phyloP scores from a whole-genome alignment of 2,113 vertebrate species.

The Macaca mulatta region DNA sequence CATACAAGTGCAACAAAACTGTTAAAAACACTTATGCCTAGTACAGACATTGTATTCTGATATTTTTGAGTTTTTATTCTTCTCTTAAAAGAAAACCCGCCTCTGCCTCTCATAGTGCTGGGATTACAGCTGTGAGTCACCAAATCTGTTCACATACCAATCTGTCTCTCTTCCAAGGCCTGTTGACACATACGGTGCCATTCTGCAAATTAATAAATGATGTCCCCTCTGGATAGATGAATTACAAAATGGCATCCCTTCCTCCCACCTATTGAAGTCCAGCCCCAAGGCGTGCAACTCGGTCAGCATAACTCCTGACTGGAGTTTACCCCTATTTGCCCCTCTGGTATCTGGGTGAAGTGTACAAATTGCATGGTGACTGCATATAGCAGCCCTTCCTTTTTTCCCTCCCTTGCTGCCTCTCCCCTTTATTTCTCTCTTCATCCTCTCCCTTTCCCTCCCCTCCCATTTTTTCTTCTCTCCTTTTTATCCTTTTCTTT shows the following conservation, averaged over 20 bases:
- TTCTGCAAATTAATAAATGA: not conserved
- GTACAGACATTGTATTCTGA: not conserved
- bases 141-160: not conserved
- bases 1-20: not conserved
- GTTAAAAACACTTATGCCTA: not conserved
- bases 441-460: not conserved
- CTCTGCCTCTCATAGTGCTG: too few relatives aligned
- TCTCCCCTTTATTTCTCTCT: not conserved
- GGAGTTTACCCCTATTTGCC: not conserved
- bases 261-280: not conserved
- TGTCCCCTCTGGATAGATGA: not conserved
- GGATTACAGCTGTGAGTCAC: too few relatives aligned
- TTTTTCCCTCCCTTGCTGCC: not conserved
- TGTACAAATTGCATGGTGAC: not conserved
- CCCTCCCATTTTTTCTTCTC: too few relatives aligned
- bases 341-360: not conserved
- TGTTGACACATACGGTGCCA: not conserved
- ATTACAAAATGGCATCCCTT: not conserved
- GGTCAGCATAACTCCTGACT: not conserved
- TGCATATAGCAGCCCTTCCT: not conserved
- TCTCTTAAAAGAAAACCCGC: not conserved
- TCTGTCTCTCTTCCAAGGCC: not conserved
- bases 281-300: not conserved
- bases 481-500: not conserved
- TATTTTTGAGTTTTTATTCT: not conserved